Conservation (phyloP, 2,888 invertebrate species). For the Nomada ferruginata region DNA sequence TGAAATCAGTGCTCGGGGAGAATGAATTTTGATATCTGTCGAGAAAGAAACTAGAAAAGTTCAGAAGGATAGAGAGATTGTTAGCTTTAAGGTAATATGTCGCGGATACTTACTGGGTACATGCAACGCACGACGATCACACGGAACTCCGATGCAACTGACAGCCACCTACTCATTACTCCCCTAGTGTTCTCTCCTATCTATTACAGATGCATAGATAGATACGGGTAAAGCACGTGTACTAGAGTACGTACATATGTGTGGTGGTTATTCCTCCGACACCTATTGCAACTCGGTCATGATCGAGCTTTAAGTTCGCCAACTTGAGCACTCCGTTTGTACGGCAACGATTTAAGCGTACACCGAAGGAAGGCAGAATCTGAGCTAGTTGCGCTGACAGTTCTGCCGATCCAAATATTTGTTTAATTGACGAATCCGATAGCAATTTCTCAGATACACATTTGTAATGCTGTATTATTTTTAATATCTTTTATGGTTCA, state of each 20-base stretch:
- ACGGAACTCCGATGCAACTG: constrained; percentile 82
- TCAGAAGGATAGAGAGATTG: not conserved
- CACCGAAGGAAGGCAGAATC: not conserved
- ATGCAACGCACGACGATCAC: constrained; percentile 78
- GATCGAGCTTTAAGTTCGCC: constrained; percentile 45
- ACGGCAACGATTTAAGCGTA: not conserved
- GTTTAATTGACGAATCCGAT: not conserved
- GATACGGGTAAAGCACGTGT: constrained; percentile 51
- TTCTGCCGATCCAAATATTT: not conserved
- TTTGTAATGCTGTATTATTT: constrained; percentile 36
- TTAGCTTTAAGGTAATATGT: constrained; percentile 21
- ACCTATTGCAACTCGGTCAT: constrained; percentile 52
- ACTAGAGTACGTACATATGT: constrained; percentile 20
- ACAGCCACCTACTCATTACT: constrained; percentile 81
- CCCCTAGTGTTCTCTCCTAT: constrained; percentile 83
- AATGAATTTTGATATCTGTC: no score
- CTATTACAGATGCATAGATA: constrained; percentile 81
- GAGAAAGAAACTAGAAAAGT: not conserved
- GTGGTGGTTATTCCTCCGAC: constrained; percentile 56
- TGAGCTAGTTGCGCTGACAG: not conserved
- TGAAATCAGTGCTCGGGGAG: no score
- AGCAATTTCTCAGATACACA: constrained; percentile 31
- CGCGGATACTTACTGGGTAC: constrained; percentile 74
- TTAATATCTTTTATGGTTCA: constrained; percentile 57
- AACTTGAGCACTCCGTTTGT: constrained; percentile 13